Evolutionary conservation across 1,140 invertebrate species (phyloP), one percentile per base, ranked within the genome.

Genomic region (Batillaria attramentaria): DNA sequence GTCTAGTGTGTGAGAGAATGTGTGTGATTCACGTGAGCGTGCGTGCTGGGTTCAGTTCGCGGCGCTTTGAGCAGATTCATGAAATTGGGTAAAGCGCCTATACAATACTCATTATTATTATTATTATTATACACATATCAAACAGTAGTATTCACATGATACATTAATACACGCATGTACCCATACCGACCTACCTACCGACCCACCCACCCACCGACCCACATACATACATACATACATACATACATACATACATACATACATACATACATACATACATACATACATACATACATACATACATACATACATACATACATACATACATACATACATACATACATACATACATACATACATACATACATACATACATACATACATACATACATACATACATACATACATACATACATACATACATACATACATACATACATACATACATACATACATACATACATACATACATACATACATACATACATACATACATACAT

Each of bases 321-420:
- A 62, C 57, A 62, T 62, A 62, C n/a, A 62, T 28, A 62, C 57
- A 62, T 28, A 62, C 57, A 62, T 28, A 62, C 57, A 62, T 28
- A 62, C n/a, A 28, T 31, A 28, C 60, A 28, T 31, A 28, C 60
- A 28, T 31, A 28, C 60, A 50, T 24, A 50, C 46, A 50, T 24
- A 50, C 10, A 28, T 6, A 62, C 10, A 62, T 6, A 62, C 57
- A 62, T 6, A 28, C n/a, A 62, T 5, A 10, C n/a, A 50, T 24
- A 62, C 60, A 62, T 31, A 62, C 60, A 62, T 31, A 28, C 60
- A 28, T 31, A 62, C 60, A 62, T 31, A 62, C 60, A 62, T 31
- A 62, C 60, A 62, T 31, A 28, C n/a, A 62, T 31, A 16, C 60
- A 28, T 31, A 62, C 60, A 62, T 31, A 62, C 60, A 62, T 28